Evolutionary conservation across 2,113 vertebrate genomes (phyloP).

Genomic region (Maccullochella peelii): DNA sequence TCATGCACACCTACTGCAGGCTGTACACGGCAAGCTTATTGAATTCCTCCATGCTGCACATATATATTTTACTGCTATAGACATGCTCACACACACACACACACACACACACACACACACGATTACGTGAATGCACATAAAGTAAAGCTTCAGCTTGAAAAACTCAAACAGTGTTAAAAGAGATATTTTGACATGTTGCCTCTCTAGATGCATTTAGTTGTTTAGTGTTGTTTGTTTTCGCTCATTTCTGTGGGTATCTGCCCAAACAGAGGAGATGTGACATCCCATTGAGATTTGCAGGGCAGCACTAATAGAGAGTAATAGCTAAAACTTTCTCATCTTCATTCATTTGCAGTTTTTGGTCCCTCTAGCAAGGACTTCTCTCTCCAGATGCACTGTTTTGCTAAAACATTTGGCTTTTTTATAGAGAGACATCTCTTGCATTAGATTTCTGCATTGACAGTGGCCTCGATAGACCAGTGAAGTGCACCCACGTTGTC

Average conservation of each 20-base stretch:
- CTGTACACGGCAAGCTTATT: conserved; percentile 40
- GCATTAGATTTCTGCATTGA: conserved; percentile 22
- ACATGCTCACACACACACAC: conserved; percentile 16
- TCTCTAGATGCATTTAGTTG: conserved; percentile 8
- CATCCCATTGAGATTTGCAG: background rate
- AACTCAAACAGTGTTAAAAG: background rate
- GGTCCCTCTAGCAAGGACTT: background rate
- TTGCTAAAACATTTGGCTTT: conserved; percentile 18
- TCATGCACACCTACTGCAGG: conserved; percentile 59
- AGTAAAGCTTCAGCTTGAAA: background rate
- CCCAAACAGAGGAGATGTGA: background rate
- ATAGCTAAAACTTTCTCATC: background rate
- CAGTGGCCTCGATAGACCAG: conserved; percentile 12
- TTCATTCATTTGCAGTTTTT: conserved; percentile 12
- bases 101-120: conserved; percentile 10
- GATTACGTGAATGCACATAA: background rate
- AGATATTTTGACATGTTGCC: background rate
- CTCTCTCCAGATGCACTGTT: background rate
- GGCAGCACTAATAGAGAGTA: background rate
- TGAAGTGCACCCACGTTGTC: conserved; percentile 32
- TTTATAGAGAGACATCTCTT: conserved; percentile 18
- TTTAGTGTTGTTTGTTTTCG: background rate
- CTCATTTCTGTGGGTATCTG: background rate
- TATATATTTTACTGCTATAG: conserved; percentile 41
- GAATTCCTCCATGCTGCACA: conserved; percentile 48